These are phyloP conservation scores for Arctia plantaginis DNA, from an alignment of 2,888 invertebrate genomes.

Conservation along the genomic window DNA sequence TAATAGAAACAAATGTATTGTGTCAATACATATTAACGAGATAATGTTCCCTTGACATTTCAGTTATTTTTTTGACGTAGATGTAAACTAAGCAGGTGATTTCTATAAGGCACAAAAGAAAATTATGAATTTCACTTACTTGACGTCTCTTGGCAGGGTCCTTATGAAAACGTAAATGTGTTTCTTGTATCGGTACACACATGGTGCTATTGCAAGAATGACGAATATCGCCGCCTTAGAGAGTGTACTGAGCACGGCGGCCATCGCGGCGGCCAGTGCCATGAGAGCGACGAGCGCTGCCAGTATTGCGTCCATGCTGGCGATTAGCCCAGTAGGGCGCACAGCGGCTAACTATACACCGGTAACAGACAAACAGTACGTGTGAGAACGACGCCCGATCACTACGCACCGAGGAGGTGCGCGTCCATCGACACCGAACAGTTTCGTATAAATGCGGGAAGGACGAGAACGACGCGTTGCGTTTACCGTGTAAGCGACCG, in stretches of 20 bases:
- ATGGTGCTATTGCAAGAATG: conserved; percentile 83
- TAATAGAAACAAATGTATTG: not conserved
- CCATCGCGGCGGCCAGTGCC: conserved; percentile 85
- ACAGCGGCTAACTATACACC: conserved; percentile 62
- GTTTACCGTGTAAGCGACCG: conserved; percentile 51
- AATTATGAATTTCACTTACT: conserved; percentile 82
- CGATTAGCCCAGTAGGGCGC: conserved; percentile 79
- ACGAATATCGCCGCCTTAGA: conserved; percentile 92
- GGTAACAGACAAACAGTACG: conserved; percentile 58
- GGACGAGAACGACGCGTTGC: conserved; percentile 52
- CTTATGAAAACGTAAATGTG: conserved; percentile 88
- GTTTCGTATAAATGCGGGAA: conserved; percentile 62
- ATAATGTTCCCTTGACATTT: conserved; percentile 15
- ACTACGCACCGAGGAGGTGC: conserved; percentile 56
- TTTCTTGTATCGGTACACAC: conserved; percentile 85
- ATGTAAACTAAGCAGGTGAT: conserved; percentile 14
- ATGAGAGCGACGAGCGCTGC: conserved; percentile 83
- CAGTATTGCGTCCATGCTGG: conserved; percentile 85
- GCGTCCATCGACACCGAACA: conserved; percentile 64
- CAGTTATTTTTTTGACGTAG: conserved; percentile 16
- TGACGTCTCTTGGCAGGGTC: conserved; percentile 89
- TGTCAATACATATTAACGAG: not conserved
- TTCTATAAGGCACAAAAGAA: conserved; percentile 20
- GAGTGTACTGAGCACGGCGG: conserved; percentile 87
- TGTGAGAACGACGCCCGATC: conserved; percentile 53